phyloP scores from a whole-genome alignment of 2,888 invertebrate genomes.

The Brenthis ino region DNA sequence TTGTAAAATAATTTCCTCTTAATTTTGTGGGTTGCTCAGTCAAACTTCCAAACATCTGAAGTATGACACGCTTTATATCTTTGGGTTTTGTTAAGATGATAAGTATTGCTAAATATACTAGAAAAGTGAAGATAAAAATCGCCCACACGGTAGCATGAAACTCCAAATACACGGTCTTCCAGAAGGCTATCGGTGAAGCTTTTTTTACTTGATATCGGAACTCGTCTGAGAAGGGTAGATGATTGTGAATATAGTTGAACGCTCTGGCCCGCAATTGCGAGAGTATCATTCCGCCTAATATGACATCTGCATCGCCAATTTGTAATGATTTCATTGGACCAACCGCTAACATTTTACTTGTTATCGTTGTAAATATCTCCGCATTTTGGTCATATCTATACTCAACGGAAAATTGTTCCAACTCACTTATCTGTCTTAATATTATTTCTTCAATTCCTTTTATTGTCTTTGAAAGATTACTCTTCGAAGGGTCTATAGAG shows the following conservation, averaged over 20 bases:
- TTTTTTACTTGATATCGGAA: constrained; percentile 51
- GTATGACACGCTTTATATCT: constrained; percentile 45
- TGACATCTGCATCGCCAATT: constrained; percentile 40
- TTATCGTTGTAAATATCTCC: constrained; percentile 41
- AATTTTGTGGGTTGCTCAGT: constrained; percentile 46
- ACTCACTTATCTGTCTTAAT: constrained; percentile 50
- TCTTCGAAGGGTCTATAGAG: constrained; percentile 42
- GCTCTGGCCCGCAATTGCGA: constrained; percentile 41
- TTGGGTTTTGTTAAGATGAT: constrained; percentile 37
- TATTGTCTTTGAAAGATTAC: no score
- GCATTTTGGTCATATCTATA: constrained; percentile 43
- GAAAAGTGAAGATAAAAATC: constrained; percentile 43
- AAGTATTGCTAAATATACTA: constrained; percentile 45
- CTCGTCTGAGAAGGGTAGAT: constrained; percentile 49
- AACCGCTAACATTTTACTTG: constrained; percentile 42
- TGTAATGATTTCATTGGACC: constrained; percentile 48
- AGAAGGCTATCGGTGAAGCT: constrained; percentile 44
- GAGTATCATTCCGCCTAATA: constrained; percentile 46
- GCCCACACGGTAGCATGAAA: constrained; percentile 52
- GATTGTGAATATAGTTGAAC: constrained; percentile 47
- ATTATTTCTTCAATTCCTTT: constrained; percentile 45
- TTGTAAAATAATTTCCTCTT: constrained; percentile 38
- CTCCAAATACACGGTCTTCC: constrained; percentile 53
- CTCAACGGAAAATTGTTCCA: constrained; percentile 52
- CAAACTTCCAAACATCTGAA: constrained; percentile 51